Conservation (phyloP, 2,113 vertebrate genomes). For the Protomyctophum bolini region DNA sequence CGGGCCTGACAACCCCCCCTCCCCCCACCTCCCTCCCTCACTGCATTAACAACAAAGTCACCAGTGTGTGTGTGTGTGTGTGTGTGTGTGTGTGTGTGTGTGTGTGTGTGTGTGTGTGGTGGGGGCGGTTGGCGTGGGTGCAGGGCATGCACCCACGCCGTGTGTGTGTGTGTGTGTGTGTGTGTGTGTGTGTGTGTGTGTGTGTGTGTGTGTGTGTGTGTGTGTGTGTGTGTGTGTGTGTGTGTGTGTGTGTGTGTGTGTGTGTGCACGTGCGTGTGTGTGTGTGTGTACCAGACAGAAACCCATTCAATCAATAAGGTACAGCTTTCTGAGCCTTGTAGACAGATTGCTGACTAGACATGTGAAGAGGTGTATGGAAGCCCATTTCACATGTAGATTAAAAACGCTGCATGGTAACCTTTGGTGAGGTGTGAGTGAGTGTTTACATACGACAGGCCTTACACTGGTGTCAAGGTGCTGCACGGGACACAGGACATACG, state of each 20-base stretch:
- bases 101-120: constrained; percentile 6
- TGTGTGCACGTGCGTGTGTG: constrained; percentile 1
- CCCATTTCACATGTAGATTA: constrained; percentile 78
- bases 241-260: constrained; percentile 16
- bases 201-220: not conserved
- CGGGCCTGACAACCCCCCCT: constrained; percentile 84
- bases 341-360: constrained; percentile 91
- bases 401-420: constrained; percentile 66
- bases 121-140: too few relatives aligned
- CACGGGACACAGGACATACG: constrained; percentile 61
- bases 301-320: constrained; percentile 74
- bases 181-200: constrained; percentile 9
- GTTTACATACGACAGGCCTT: constrained; percentile 54
- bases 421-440: constrained; percentile 41
- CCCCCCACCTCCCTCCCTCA: constrained; percentile 76
- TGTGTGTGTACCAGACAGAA: constrained; percentile 62
- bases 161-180: not conserved
- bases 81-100: constrained; percentile 6
- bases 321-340: constrained; percentile 64
- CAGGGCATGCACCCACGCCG: not conserved
- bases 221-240: constrained; percentile 10
- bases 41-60: constrained; percentile 68
- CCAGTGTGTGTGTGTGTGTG: constrained; percentile 44
- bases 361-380: constrained; percentile 81
- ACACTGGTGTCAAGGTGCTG: constrained; percentile 65